Evolutionary conservation across 2,797 vertebrate genomes (phyloP).

Genomic region (Gymnothorax reevesii): DNA sequence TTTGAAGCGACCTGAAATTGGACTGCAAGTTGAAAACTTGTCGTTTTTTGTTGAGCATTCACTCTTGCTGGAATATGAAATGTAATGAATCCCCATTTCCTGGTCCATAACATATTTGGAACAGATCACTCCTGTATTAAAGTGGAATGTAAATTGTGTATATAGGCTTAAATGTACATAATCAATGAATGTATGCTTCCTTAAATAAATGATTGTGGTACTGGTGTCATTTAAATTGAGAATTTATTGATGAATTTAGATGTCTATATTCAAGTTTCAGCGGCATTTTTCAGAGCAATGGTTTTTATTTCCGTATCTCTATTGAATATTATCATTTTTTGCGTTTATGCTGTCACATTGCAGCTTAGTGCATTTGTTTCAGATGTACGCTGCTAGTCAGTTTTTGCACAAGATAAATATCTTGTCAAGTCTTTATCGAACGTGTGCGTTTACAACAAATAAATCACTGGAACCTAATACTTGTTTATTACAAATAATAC

Average conservation of each 20-base stretch:
- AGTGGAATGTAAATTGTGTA: slow-evolving; percentile 63
- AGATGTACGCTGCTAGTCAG: too few relatives aligned
- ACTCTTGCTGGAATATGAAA: not conserved
- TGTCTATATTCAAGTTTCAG: slow-evolving; percentile 34
- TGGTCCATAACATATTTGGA: not conserved
- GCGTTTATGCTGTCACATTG: too few relatives aligned
- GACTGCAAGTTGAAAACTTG: too few relatives aligned
- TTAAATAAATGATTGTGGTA: slow-evolving; percentile 69
- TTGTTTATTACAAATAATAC: too few relatives aligned
- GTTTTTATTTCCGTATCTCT: too few relatives aligned
- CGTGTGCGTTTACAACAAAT: too few relatives aligned
- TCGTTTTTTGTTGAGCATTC: not conserved
- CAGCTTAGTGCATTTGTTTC: too few relatives aligned
- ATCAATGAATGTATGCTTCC: slow-evolving; percentile 49
- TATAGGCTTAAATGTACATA: slow-evolving; percentile 66
- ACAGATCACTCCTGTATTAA: not conserved
- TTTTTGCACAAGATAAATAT: too few relatives aligned
- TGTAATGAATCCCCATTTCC: not conserved
- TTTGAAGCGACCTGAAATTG: too few relatives aligned
- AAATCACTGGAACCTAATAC: too few relatives aligned
- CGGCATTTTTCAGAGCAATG: not conserved
- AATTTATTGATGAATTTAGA: slow-evolving; percentile 64
- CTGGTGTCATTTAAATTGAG: slow-evolving; percentile 69
- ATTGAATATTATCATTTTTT: too few relatives aligned
- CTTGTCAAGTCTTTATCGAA: too few relatives aligned